These are phyloP conservation scores for Dendronephthya gigantea DNA, from an alignment of 64 coral and sea anemone genomes.

Conservation along the genomic window DNA sequence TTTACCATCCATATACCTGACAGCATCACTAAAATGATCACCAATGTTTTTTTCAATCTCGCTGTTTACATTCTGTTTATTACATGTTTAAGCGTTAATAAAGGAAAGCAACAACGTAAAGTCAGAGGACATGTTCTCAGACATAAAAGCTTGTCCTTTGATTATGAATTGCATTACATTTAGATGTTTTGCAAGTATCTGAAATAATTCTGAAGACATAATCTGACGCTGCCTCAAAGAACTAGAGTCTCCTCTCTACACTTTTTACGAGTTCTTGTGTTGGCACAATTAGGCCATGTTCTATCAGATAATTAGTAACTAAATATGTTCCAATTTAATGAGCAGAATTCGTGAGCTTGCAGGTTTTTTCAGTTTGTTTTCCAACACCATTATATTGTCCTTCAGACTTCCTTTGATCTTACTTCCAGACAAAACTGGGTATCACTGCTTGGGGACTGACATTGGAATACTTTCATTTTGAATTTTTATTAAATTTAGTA, in stretches of 20 bases:
- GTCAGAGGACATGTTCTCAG: slow-evolving; percentile 25
- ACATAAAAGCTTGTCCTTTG: slow-evolving; percentile 27
- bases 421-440: too few species aligned
- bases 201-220: slow-evolving; percentile 36
- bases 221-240: slow-evolving; percentile 28
- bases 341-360: too few species aligned
- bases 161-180: slow-evolving; percentile 49
- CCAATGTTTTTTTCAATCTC: slow-evolving; percentile 13
- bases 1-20: slow-evolving; percentile 45
- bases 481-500: too few species aligned
- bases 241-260: slow-evolving; percentile 25
- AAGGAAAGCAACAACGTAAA: slow-evolving; percentile 38
- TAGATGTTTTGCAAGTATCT: slow-evolving; percentile 33
- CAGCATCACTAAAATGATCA: slow-evolving; percentile 32
- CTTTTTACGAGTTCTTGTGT: slow-evolving; percentile 29
- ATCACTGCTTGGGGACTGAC: too few species aligned
- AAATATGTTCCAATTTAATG: slow-evolving; percentile 1
- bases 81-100: neutral
- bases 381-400: too few species aligned
- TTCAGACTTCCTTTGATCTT: too few species aligned
- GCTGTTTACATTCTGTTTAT: slow-evolving; percentile 6
- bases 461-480: too few species aligned
- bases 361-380: too few species aligned
- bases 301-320: slow-evolving; percentile 8
- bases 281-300: slow-evolving; percentile 31